phyloP scores from a whole-genome alignment of 2,113 vertebrate genomes.

The Echinops telfairi region DNA sequence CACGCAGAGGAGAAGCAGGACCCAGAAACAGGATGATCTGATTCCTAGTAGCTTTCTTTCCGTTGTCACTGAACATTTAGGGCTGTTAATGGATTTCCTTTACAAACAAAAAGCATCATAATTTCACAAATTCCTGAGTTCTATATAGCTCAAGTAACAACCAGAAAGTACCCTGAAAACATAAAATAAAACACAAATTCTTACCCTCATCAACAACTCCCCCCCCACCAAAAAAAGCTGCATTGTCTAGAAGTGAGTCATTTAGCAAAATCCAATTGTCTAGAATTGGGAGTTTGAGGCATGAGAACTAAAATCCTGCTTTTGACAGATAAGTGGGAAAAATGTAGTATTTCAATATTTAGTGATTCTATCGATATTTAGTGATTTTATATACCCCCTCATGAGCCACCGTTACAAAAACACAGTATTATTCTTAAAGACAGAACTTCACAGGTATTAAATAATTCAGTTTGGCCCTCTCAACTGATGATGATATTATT shows the following conservation, averaged over 20 bases:
- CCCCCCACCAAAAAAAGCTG: not conserved
- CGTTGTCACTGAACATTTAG: not conserved
- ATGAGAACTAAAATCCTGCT: not conserved
- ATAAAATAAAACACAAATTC: slow-evolving; percentile 21
- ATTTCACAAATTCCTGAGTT: not conserved
- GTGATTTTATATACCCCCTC: not conserved
- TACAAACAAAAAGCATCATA: slow-evolving; percentile 12
- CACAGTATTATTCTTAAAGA: slow-evolving; percentile 55
- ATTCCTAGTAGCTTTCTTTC: not conserved
- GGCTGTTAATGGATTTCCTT: not conserved
- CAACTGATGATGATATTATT: not conserved
- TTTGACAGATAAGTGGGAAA: not conserved
- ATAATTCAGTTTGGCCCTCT: slow-evolving; percentile 6
- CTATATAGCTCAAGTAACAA: not conserved
- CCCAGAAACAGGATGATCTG: not conserved
- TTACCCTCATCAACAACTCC: not conserved
- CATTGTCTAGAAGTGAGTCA: slow-evolving; percentile 13
- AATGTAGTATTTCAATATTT: slow-evolving; percentile 14
- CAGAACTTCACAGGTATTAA: not conserved
- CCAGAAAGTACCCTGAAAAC: slow-evolving; percentile 15
- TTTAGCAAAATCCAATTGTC: not conserved
- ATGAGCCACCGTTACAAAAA: slow-evolving; percentile 46
- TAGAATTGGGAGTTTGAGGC: not conserved
- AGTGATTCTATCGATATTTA: not conserved
- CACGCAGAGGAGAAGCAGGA: not conserved